These are phyloP conservation scores for Crossaster papposus DNA, from an alignment of 53 echinoderm and acorn worm genomes.

Conservation along the genomic window DNA sequence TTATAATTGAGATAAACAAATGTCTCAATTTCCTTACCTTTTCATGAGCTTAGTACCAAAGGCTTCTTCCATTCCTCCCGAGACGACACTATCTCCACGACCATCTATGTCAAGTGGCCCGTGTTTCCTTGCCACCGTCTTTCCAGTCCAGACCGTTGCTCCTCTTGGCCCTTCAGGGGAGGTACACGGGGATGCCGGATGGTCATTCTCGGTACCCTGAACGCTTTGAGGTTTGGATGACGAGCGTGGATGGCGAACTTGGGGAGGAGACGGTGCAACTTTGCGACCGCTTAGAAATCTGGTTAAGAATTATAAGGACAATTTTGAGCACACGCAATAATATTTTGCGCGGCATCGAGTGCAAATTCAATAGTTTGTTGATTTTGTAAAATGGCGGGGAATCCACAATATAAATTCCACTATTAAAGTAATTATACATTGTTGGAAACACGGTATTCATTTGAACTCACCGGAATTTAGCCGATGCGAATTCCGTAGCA, in stretches of 20 bases:
- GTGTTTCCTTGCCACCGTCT: background rate
- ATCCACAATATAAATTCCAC: no score
- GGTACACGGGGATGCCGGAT: background rate
- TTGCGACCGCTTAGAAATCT: constrained; percentile 23
- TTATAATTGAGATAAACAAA: background rate
- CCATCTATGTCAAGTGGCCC: background rate
- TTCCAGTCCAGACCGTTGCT: background rate
- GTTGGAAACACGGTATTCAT: no score
- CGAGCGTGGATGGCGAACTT: background rate
- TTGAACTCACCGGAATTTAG: constrained; percentile 40
- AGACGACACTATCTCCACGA: background rate
- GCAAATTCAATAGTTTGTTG: background rate
- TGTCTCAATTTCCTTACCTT: background rate
- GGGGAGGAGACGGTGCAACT: background rate
- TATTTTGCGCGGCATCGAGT: background rate
- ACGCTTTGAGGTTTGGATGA: background rate
- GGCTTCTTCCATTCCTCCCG: background rate
- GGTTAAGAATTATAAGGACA: background rate
- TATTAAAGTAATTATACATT: background rate
- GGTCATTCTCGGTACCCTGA: background rate
- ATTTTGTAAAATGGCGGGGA: no score
- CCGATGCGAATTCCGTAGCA: constrained; percentile 5
- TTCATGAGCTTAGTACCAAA: background rate
- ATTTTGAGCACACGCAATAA: background rate
- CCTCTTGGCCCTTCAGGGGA: background rate